Evolutionary conservation across 2,113 vertebrate species (phyloP).

Genomic region (Colius striatus): DNA sequence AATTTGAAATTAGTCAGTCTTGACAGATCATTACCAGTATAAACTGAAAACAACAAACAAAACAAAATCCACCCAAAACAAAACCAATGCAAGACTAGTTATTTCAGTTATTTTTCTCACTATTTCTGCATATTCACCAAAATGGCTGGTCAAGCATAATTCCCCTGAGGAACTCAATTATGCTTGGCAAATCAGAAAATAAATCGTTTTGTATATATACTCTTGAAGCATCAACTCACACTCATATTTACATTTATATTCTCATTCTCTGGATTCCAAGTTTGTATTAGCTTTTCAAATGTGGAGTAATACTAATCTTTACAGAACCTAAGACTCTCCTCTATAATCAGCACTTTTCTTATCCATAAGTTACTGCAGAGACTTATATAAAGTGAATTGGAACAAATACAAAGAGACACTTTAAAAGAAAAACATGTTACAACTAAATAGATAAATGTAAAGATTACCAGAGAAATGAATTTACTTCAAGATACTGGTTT

Average conservation of each 20-base stretch:
- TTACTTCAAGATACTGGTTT: neutral
- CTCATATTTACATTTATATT: neutral
- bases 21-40: neutral
- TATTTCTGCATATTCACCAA: slow-evolving; percentile 3
- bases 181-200: neutral
- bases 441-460: neutral
- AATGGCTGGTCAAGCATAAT: slow-evolving; percentile 6
- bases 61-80: neutral
- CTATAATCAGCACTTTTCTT: neutral
- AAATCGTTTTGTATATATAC: neutral
- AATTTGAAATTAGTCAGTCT: neutral
- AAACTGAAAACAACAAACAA: neutral
- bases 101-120: slow-evolving; percentile 2
- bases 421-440: neutral
- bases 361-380: neutral
- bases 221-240: neutral
- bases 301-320: neutral
- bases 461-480: neutral
- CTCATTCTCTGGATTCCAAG: neutral
- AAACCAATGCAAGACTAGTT: neutral
- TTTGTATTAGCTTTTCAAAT: neutral
- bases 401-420: neutral
- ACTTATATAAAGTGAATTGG: neutral
- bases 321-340: neutral
- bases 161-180: slow-evolving; percentile 7